Conservation (phyloP, 2,888 invertebrate genomes). For the Drosophila testacea region DNA sequence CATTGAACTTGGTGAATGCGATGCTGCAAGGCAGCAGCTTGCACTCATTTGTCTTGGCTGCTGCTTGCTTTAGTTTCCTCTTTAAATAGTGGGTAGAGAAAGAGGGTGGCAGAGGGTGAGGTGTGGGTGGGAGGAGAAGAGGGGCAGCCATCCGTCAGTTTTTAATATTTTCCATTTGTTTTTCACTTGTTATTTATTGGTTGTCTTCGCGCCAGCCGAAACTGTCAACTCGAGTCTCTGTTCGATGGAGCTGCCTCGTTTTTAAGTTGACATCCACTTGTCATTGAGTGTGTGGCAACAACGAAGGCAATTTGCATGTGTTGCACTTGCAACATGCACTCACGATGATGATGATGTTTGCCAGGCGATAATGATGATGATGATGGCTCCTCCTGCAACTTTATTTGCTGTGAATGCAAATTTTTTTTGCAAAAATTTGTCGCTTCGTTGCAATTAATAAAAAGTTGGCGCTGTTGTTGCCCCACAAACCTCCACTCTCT, state of each 20-base stretch:
- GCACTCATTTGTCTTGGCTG: constrained; percentile 59
- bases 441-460: constrained; percentile 79
- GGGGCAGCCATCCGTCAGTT: constrained; percentile 82
- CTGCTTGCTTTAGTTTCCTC: constrained; percentile 50
- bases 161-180: constrained; percentile 83
- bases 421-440: constrained; percentile 63
- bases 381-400: constrained; percentile 63
- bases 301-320: constrained; percentile 65
- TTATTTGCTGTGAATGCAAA: constrained; percentile 67
- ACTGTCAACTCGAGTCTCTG: constrained; percentile 39
- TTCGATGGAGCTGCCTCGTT: constrained; percentile 19
- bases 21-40: constrained; percentile 53
- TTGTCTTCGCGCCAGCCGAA: constrained; percentile 34
- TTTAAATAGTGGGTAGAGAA: background rate
- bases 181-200: constrained; percentile 79
- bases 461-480: constrained; percentile 71
- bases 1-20: constrained; percentile 59
- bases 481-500: constrained; percentile 7
- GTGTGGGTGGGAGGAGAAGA: constrained; percentile 14
- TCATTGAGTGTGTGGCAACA: constrained; percentile 67
- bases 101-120: background rate
- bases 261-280: constrained; percentile 70
- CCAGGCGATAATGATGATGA: constrained; percentile 46
- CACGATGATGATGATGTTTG: constrained; percentile 24
- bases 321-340: constrained; percentile 49